phyloP scores from a whole-genome alignment of 2,797 vertebrate genomes.

The Notamacropus eugenii region DNA sequence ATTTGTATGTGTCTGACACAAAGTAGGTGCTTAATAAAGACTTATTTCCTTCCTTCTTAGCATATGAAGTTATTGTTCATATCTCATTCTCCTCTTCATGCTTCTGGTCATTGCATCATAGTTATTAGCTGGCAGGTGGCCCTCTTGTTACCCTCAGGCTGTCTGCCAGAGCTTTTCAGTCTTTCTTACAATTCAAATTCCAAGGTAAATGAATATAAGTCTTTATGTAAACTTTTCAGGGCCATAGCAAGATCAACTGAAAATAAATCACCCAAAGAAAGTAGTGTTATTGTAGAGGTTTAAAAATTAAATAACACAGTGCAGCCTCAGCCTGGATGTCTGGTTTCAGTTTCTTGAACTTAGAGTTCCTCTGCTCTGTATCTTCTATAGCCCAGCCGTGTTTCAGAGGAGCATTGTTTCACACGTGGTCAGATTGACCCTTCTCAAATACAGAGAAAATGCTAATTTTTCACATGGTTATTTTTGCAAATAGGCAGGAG shows the following conservation, averaged over 20 bases:
- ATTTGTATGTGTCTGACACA: not conserved
- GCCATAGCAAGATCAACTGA: conserved; percentile 77
- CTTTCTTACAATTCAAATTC: conserved; percentile 79
- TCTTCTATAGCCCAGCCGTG: conserved; percentile 59
- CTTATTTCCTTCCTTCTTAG: conserved; percentile 15
- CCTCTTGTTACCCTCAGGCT: conserved; percentile 72
- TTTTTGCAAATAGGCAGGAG: conserved; percentile 55
- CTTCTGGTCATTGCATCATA: conserved; percentile 73
- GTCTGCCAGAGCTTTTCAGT: conserved; percentile 78
- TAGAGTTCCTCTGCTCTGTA: conserved; percentile 71
- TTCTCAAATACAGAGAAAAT: conserved; percentile 80
- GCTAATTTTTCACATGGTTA: conserved; percentile 40
- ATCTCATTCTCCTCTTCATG: conserved; percentile 67
- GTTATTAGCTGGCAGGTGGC: conserved; percentile 79
- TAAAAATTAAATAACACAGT: conserved; percentile 76
- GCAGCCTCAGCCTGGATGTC: conserved; percentile 59
- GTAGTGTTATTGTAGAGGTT: conserved; percentile 69
- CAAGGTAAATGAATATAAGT: conserved; percentile 81
- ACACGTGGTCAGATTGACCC: conserved; percentile 42
- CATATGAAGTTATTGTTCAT: conserved; percentile 53
- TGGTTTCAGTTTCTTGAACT: conserved; percentile 63
- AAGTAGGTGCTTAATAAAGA: not conserved
- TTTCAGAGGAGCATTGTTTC: conserved; percentile 49
- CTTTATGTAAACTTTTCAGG: conserved; percentile 79
- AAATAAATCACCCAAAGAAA: conserved; percentile 78